These are phyloP conservation scores for Poecile atricapillus DNA, from an alignment of 2,113 vertebrate genomes.

Conservation along the genomic window DNA sequence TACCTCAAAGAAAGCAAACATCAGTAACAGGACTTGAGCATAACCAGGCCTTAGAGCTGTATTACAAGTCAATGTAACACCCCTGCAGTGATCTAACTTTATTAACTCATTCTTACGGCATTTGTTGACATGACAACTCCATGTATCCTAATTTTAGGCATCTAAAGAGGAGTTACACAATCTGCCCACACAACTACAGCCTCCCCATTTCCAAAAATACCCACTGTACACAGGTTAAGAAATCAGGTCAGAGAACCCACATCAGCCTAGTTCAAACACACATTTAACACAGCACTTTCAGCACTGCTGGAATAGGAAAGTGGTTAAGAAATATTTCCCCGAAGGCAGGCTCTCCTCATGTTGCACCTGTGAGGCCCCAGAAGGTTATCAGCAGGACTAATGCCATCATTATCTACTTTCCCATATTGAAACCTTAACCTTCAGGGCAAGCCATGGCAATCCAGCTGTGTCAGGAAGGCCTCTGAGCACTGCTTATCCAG, in stretches of 20 bases:
- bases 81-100: not conserved
- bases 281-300: not conserved
- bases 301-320: not conserved
- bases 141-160: not conserved
- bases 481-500: not conserved
- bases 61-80: not conserved
- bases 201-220: not conserved
- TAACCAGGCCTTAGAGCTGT: not conserved
- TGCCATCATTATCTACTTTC: not conserved
- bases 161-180: not conserved
- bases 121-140: not conserved
- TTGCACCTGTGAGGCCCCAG: not conserved
- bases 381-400: not conserved
- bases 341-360: not conserved
- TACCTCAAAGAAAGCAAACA: slow-evolving; percentile 67
- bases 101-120: not conserved
- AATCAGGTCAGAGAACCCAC: not conserved
- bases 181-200: not conserved
- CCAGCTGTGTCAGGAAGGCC: not conserved
- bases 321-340: not conserved
- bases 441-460: not conserved
- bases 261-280: not conserved
- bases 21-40: not conserved
- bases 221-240: not conserved
- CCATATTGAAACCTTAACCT: not conserved